Percentiles rank a stretch among this genome's conserved stretches.
Conservation (phyloP, 2,113 vertebrate species). For the Sclerurus mexicanus region DNA sequence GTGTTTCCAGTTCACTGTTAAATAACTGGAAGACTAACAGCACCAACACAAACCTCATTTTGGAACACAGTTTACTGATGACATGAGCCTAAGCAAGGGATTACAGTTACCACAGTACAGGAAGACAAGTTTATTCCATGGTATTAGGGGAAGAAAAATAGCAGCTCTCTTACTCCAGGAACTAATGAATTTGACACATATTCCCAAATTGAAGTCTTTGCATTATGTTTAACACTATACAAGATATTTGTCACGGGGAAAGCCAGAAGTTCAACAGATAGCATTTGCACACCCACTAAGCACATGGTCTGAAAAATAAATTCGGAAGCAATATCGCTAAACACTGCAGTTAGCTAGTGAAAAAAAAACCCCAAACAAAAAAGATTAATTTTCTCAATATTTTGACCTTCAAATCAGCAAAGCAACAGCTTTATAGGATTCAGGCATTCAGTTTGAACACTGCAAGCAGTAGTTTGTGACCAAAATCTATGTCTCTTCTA, state of each 20-base stretch:
- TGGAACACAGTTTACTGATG: background rate
- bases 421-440: background rate
- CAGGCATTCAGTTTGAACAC: background rate
- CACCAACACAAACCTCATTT: background rate
- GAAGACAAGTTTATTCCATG: background rate
- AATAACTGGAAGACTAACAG: conserved; percentile 2
- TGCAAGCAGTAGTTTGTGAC: background rate
- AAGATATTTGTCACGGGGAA: background rate
- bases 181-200: background rate
- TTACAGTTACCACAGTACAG: background rate
- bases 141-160: background rate
- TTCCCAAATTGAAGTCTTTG: background rate
- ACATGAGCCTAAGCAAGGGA: background rate
- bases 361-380: background rate
- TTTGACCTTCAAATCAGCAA: background rate
- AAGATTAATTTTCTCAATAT: background rate
- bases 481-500: background rate
- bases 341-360: background rate
- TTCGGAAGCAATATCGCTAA: background rate
- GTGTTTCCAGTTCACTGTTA: conserved; percentile 1
- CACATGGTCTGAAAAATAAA: conserved; percentile 35
- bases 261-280: conserved; percentile 2
- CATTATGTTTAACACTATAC: background rate
- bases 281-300: conserved; percentile 13
- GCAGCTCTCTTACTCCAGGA: background rate